Percentiles rank a stretch among this genome's conserved stretches.
Evolutionary conservation across 1,140 invertebrate species (phyloP).

Genomic region (Eupeodes corollae): DNA sequence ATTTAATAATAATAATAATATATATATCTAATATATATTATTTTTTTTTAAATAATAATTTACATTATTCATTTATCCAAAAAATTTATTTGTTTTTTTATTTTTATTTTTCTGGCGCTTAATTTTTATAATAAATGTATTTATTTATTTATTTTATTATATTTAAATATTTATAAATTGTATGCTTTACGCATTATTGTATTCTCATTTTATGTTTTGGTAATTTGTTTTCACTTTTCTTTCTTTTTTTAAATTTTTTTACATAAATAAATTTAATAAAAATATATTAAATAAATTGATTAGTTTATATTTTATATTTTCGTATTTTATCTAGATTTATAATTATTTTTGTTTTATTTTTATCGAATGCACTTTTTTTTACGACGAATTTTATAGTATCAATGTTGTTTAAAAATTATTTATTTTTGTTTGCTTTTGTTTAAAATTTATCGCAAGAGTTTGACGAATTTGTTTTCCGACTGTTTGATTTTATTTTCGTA

Average conservation of each 20-base stretch:
- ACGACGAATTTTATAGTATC: too few species aligned
- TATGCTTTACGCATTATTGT: neutral
- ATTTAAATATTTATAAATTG: neutral
- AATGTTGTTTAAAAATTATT: neutral
- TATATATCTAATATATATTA: neutral
- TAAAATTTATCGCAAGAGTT: neutral
- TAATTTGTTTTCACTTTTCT: neutral
- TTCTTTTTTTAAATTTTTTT: neutral
- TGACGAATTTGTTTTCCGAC: neutral
- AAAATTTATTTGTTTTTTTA: neutral
- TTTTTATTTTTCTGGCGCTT: neutral
- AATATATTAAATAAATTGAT: too few species aligned
- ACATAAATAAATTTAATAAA: neutral
- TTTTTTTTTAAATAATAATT: neutral
- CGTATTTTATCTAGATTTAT: too few species aligned
- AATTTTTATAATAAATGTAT: neutral
- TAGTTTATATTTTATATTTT: too few species aligned
- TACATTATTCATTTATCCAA: neutral
- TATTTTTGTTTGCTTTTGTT: neutral
- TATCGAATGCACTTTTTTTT: too few species aligned
- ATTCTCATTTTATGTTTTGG: neutral
- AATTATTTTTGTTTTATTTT: too few species aligned
- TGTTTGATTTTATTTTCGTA: neutral
- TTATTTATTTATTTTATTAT: conserved; percentile 1
- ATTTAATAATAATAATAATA: neutral